phyloP scores from a whole-genome alignment of 2,113 vertebrate species.

The Arvicanthis niloticus region DNA sequence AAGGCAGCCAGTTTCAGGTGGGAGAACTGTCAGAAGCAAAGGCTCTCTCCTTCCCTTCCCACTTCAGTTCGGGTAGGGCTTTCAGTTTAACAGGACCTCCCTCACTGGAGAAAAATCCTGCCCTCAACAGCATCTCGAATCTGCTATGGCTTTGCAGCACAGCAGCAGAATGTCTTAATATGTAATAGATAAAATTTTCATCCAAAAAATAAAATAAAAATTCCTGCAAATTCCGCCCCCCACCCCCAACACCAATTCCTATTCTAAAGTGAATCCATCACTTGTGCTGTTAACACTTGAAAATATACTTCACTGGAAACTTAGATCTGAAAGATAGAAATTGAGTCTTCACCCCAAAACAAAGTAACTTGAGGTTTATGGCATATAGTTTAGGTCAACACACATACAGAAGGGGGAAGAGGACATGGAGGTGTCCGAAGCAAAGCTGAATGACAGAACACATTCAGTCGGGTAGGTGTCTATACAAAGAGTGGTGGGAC shows the following conservation, averaged over 20 bases:
- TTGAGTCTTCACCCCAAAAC: slow-evolving; percentile 85
- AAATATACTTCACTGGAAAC: slow-evolving; percentile 80
- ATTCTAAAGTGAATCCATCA: slow-evolving; percentile 83
- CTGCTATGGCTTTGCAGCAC: slow-evolving; percentile 87
- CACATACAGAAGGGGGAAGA: slow-evolving; percentile 78
- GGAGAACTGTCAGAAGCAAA: neutral
- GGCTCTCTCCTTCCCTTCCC: neutral
- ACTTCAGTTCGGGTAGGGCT: slow-evolving; percentile 71
- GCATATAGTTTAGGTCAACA: slow-evolving; percentile 86
- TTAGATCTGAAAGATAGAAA: slow-evolving; percentile 87
- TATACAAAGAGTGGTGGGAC: slow-evolving; percentile 89
- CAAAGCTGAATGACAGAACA: slow-evolving; percentile 90
- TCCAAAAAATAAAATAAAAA: slow-evolving; percentile 72
- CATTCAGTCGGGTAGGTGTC: slow-evolving; percentile 89
- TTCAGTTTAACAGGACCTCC: slow-evolving; percentile 71
- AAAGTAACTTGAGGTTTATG: slow-evolving; percentile 87
- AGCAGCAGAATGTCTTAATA: slow-evolving; percentile 85
- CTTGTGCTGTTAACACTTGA: slow-evolving; percentile 83
- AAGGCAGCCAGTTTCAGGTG: slow-evolving; percentile 48
- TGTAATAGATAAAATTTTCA: slow-evolving; percentile 83
- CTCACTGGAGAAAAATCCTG: slow-evolving; percentile 73
- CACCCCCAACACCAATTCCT: slow-evolving; percentile 80
- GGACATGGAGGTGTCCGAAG: slow-evolving; percentile 85
- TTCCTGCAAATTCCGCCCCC: slow-evolving; percentile 77
- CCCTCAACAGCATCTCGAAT: slow-evolving; percentile 80